Conservation (phyloP, 2,888 invertebrate species). For the Sinelater perroti region DNA sequence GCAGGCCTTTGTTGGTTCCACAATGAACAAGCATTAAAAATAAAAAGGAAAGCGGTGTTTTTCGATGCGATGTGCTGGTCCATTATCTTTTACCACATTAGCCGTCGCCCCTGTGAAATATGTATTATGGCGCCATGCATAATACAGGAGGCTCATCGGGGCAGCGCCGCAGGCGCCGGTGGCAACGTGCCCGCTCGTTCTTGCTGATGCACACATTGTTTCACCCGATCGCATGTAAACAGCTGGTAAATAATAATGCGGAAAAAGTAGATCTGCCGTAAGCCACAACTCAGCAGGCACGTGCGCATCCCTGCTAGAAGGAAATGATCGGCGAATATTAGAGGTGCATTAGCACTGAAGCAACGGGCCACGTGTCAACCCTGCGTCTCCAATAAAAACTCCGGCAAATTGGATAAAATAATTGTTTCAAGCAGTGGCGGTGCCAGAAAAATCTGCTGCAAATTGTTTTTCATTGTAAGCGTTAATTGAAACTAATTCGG, state of each 20-base stretch:
- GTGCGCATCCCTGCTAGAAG: conserved; percentile 42
- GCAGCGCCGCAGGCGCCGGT: conserved; percentile 5
- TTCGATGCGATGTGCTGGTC: conserved; percentile 46
- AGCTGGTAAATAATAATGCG: background rate
- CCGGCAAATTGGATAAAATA: conserved; percentile 34
- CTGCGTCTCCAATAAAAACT: conserved; percentile 36
- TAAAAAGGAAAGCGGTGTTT: conserved; percentile 49
- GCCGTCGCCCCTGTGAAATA: conserved; percentile 54
- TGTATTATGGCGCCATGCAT: conserved; percentile 57
- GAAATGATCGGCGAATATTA: conserved; percentile 54
- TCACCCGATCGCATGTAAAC: background rate
- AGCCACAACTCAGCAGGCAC: conserved; percentile 18
- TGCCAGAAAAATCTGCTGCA: background rate
- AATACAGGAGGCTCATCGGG: conserved; percentile 48
- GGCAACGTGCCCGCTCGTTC: conserved; percentile 5
- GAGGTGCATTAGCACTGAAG: conserved; percentile 50
- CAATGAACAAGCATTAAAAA: conserved; percentile 46
- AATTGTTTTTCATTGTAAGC: background rate
- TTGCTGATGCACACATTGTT: background rate
- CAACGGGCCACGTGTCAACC: conserved; percentile 46
- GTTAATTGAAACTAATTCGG: no score
- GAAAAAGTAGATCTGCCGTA: conserved; percentile 1
- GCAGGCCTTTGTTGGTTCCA: conserved; percentile 11
- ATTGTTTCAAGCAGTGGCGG: conserved; percentile 31
- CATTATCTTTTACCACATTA: conserved; percentile 50